Evolutionary conservation across 2,113 vertebrate species (phyloP).

Genomic region (Macrotus californicus): DNA sequence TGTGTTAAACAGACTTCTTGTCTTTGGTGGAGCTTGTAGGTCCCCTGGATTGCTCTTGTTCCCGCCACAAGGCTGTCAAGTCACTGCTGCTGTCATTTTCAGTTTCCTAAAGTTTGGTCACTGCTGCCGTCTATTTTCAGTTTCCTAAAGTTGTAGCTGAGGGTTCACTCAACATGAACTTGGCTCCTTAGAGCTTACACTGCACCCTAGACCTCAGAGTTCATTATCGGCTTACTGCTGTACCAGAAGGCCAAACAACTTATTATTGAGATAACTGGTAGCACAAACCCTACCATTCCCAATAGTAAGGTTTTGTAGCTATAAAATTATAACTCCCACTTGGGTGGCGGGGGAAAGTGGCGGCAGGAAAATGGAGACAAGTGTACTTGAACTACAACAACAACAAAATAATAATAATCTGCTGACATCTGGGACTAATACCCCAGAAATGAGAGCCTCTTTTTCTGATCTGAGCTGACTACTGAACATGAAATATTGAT

Average conservation of each 20-base stretch:
- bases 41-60: not conserved
- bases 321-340: not conserved
- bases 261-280: not conserved
- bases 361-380: no score
- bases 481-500: slow-evolving; percentile 47
- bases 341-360: no score
- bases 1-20: not conserved
- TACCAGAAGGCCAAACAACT: not conserved
- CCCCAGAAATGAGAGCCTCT: slow-evolving; percentile 16
- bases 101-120: not conserved
- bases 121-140: not conserved
- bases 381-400: no score
- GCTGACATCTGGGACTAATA: slow-evolving; percentile 53
- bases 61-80: not conserved
- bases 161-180: not conserved
- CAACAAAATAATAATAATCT: not conserved
- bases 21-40: not conserved
- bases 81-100: not conserved
- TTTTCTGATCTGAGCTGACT: slow-evolving; percentile 37
- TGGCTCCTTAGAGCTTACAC: not conserved
- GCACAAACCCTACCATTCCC: not conserved
- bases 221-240: not conserved
- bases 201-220: no score
- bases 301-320: no score
- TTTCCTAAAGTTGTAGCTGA: not conserved